A percentile compares a stretch with the other conserved stretches of the same genome.
Evolutionary conservation across 2,113 vertebrate genomes (phyloP).

Genomic region (Anguilla rostrata): DNA sequence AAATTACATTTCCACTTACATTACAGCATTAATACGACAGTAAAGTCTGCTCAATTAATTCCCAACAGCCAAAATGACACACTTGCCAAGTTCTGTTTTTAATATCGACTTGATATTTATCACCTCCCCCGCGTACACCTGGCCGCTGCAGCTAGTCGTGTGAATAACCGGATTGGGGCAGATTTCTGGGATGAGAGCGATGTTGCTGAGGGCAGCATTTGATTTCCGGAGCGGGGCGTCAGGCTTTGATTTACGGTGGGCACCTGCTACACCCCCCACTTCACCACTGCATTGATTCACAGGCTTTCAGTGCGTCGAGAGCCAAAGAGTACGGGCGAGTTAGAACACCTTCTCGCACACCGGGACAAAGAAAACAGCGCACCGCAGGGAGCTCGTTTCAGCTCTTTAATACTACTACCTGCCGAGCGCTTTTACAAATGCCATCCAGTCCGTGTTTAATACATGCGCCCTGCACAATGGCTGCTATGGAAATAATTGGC

Average conservation of each 20-base stretch:
- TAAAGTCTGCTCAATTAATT: background rate
- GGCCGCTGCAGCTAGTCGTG: background rate
- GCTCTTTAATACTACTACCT: background rate
- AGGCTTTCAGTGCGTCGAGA: no score
- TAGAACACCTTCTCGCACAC: background rate
- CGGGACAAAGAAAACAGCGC: background rate
- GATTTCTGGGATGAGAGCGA: background rate
- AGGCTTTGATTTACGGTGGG: background rate
- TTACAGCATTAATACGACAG: background rate
- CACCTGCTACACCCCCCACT: background rate
- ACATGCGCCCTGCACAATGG: background rate
- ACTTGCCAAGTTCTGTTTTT: background rate
- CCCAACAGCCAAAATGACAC: background rate
- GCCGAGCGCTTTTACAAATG: background rate
- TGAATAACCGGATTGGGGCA: background rate
- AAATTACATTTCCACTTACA: background rate
- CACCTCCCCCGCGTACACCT: background rate
- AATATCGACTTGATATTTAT: background rate
- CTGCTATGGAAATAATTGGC: background rate
- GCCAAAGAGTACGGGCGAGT: background rate
- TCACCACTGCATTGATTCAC: background rate
- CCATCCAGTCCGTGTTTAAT: background rate
- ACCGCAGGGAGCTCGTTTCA: background rate
- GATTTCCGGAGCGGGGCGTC: background rate
- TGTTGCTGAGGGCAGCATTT: background rate